Evolutionary conservation across 2,888 invertebrate species (phyloP).

Genomic region (Polydesmus complanatus): DNA sequence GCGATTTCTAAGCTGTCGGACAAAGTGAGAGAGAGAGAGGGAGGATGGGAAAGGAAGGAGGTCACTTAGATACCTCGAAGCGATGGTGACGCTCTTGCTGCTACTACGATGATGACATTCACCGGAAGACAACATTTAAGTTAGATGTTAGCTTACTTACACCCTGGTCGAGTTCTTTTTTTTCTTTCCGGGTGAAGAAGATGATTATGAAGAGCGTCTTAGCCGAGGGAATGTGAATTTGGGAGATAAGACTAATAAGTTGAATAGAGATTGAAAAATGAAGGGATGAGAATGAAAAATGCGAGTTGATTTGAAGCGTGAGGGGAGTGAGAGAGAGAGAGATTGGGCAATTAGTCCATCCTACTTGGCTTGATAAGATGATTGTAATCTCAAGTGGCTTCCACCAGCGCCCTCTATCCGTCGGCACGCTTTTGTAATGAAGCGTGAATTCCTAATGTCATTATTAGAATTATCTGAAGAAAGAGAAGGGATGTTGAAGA

Average conservation of each 20-base stretch:
- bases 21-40: neutral
- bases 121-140: neutral
- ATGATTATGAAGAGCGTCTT: too few species aligned
- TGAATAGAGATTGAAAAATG: neutral
- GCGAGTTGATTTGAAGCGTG: too few species aligned
- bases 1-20: neutral
- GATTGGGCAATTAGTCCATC: neutral
- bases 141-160: too few species aligned
- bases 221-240: too few species aligned
- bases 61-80: neutral
- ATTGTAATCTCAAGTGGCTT: neutral
- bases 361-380: neutral
- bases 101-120: neutral
- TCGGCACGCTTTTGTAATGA: neutral
- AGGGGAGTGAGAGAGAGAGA: neutral
- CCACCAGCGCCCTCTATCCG: neutral
- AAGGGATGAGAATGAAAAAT: too few species aligned
- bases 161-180: too few species aligned
- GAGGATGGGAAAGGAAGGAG: neutral
- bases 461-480: conserved; percentile 1
- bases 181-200: too few species aligned
- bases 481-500: neutral
- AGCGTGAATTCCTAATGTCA: conserved; percentile 2
- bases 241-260: too few species aligned
- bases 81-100: neutral